phyloP scores from a whole-genome alignment of 1,140 invertebrate species.

The Drosophila micromelanica region DNA sequence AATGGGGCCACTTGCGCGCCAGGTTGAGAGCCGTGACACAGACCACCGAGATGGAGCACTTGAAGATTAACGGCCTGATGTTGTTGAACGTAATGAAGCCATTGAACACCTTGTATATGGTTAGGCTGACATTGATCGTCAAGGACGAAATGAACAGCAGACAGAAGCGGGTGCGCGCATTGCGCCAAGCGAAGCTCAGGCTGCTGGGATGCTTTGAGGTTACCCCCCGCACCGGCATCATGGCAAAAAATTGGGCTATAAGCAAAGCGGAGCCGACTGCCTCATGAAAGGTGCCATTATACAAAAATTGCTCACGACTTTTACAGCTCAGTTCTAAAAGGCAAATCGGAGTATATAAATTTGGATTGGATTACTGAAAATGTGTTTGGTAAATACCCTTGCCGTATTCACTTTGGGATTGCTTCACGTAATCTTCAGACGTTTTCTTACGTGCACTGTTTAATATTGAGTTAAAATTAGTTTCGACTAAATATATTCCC shows the following conservation, averaged over 20 bases:
- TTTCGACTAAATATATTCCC: neutral
- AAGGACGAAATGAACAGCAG: conserved; percentile 55
- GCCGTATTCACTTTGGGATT: conserved; percentile 23
- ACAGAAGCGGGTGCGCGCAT: conserved; percentile 62
- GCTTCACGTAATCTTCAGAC: conserved; percentile 36
- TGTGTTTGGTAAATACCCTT: neutral
- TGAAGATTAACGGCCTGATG: conserved; percentile 78
- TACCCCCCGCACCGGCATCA: conserved; percentile 81
- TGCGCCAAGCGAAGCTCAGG: conserved; percentile 72
- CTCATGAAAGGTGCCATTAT: conserved; percentile 77
- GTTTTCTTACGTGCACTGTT: conserved; percentile 22
- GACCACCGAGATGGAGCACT: conserved; percentile 56
- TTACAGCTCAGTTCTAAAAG: conserved; percentile 45
- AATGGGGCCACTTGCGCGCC: conserved; percentile 72
- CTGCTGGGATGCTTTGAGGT: conserved; percentile 54
- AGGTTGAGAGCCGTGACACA: conserved; percentile 54
- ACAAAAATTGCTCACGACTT: conserved; percentile 55
- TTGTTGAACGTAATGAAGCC: conserved; percentile 72
- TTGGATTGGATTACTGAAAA: no score
- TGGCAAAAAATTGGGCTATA: conserved; percentile 77
- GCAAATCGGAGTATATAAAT: no score
- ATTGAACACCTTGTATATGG: conserved; percentile 60
- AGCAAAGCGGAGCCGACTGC: conserved; percentile 71
- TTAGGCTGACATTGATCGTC: conserved; percentile 44
- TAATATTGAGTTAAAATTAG: neutral